These are phyloP conservation scores for Dryococelus australis DNA, from an alignment of 2,888 invertebrate genomes.

Conservation along the genomic window DNA sequence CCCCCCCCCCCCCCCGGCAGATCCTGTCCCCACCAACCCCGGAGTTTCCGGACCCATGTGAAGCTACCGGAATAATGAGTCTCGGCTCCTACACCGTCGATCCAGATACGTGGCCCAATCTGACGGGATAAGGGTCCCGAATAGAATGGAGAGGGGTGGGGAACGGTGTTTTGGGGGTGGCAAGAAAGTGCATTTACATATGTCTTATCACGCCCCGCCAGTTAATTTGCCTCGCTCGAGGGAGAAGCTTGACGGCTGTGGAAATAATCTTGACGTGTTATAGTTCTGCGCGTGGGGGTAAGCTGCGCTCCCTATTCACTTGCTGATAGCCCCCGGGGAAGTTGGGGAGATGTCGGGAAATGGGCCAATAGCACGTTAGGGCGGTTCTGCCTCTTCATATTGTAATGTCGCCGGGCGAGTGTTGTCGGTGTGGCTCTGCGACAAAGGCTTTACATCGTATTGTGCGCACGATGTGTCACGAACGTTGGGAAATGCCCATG, in stretches of 20 bases:
- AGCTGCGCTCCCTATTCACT: not conserved
- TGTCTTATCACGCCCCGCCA: slow-evolving; percentile 32
- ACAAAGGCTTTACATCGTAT: too few species aligned
- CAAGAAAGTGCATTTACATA: slow-evolving; percentile 36
- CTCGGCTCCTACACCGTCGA: not conserved
- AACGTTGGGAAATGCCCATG: too few species aligned
- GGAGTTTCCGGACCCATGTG: not conserved
- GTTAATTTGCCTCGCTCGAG: slow-evolving; percentile 25
- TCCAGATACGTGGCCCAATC: slow-evolving; percentile 8
- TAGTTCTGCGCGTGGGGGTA: not conserved
- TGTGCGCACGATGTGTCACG: too few species aligned
- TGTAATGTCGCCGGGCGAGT: too few species aligned
- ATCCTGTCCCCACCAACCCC: not conserved
- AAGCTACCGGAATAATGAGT: slow-evolving; percentile 35
- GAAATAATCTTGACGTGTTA: slow-evolving; percentile 29
- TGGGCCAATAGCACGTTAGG: too few species aligned
- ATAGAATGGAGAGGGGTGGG: not conserved
- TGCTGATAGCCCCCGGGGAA: not conserved
- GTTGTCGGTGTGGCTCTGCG: too few species aligned
- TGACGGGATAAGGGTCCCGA: not conserved
- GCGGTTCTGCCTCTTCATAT: too few species aligned
- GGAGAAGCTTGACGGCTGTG: not conserved
- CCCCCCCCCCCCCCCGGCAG: slow-evolving; percentile 18
- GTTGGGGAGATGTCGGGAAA: not conserved
- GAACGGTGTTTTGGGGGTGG: not conserved